These are phyloP conservation scores for Brachionus rubens DNA, from an alignment of 1,140 invertebrate genomes.

Conservation along the genomic window DNA sequence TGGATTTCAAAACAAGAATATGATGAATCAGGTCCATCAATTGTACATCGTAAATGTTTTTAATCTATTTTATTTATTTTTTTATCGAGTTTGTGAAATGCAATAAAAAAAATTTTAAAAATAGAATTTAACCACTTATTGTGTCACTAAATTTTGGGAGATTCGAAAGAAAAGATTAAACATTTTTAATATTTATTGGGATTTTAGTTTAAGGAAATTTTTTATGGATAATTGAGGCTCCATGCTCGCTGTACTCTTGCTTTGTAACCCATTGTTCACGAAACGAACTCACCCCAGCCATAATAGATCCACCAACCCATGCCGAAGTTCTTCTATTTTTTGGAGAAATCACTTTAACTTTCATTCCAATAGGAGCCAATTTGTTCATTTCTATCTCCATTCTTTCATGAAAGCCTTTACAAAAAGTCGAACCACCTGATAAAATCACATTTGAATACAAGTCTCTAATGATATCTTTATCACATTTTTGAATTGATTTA, in stretches of 20 bases:
- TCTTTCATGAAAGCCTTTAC: constrained; percentile 61
- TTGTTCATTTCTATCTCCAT: constrained; percentile 63
- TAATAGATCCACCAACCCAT: constrained; percentile 59
- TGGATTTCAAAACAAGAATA: no score
- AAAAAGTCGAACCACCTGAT: constrained; percentile 64
- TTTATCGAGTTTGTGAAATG: no score
- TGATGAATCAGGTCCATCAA: no score
- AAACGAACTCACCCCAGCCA: constrained; percentile 64
- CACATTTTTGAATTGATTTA: constrained; percentile 11
- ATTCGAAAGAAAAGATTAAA: no score
- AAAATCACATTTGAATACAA: constrained; percentile 50
- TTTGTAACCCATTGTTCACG: constrained; percentile 78
- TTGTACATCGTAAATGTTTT: no score
- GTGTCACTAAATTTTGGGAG: no score
- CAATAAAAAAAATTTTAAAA: no score
- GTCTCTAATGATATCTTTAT: background rate
- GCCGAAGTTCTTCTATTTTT: constrained; percentile 60
- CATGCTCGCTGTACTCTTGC: constrained; percentile 88
- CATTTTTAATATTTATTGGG: no score
- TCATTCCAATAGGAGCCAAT: constrained; percentile 60
- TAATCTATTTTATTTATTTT: no score
- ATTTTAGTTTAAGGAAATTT: no score
- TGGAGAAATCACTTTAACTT: constrained; percentile 61
- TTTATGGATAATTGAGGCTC: constrained; percentile 85
- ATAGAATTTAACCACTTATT: no score